Percentiles rank a stretch among this genome's conserved stretches.
phyloP scores from a whole-genome alignment of 2,113 vertebrate species.

The Edolisoma coerulescens region DNA sequence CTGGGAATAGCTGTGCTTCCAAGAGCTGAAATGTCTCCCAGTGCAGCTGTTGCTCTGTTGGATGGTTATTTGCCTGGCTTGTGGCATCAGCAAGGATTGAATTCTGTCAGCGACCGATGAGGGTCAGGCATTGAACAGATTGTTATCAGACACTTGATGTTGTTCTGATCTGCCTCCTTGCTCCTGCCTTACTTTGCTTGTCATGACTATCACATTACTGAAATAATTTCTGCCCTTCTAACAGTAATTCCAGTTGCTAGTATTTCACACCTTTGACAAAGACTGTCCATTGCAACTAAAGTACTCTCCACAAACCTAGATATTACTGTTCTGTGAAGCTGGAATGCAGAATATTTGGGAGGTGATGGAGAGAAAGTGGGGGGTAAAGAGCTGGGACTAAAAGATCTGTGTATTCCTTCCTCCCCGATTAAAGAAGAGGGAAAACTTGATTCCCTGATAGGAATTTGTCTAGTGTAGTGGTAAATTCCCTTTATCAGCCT shows the following conservation, averaged over 20 bases:
- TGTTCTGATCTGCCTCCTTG: not conserved
- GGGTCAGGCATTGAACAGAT: not conserved
- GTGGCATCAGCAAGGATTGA: not conserved
- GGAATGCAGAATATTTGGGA: not conserved
- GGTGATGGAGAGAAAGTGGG: rapidly evolving
- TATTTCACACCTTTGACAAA: not conserved
- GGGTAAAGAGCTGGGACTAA: not conserved
- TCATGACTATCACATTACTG: not conserved
- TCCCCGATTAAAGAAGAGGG: not conserved
- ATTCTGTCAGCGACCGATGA: not conserved
- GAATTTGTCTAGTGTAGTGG: not conserved
- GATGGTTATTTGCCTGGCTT: not conserved
- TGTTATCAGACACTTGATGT: not conserved
- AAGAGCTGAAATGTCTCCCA: not conserved
- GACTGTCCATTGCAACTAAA: not conserved
- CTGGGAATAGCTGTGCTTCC: not conserved
- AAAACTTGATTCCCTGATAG: not conserved
- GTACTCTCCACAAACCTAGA: not conserved
- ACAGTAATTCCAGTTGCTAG: not conserved
- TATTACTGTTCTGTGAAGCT: not conserved
- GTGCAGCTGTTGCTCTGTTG: conserved; percentile 32
- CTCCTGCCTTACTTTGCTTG: not conserved
- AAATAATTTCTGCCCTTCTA: not conserved
- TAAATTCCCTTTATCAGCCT: not conserved
- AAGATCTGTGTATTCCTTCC: not conserved